Conservation (phyloP, 2,888 invertebrate genomes). For the Monopis laevigella region DNA sequence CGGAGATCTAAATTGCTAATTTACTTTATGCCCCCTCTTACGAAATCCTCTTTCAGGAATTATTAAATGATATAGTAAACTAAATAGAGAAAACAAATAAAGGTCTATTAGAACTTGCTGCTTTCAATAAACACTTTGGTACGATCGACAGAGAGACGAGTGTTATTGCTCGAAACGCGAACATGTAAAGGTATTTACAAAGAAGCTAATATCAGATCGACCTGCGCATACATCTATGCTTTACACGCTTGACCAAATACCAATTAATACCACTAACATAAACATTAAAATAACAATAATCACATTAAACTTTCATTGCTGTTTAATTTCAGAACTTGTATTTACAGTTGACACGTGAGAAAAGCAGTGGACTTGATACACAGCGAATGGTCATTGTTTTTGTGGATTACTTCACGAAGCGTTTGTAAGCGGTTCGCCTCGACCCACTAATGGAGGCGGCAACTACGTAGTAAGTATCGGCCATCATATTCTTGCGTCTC, state of each 20-base stretch:
- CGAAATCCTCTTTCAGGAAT: too few species aligned
- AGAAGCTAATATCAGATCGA: not conserved
- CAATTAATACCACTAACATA: constrained; percentile 1
- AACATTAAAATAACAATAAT: not conserved
- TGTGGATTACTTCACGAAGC: constrained; percentile 1
- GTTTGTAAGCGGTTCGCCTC: constrained; percentile 44
- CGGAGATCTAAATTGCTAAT: too few species aligned
- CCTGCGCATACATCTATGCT: constrained; percentile 1
- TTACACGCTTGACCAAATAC: constrained; percentile 8
- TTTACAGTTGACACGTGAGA: not conserved
- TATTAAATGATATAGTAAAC: too few species aligned
- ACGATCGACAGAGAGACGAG: too few species aligned
- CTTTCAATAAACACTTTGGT: too few species aligned
- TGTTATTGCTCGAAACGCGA: too few species aligned
- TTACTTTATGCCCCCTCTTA: too few species aligned
- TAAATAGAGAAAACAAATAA: too few species aligned
- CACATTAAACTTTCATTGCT: not conserved
- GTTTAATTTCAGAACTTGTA: not conserved
- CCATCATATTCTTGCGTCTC: too few species aligned
- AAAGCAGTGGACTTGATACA: not conserved
- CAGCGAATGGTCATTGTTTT: constrained; percentile 1
- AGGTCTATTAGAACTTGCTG: too few species aligned
- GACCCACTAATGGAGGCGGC: constrained; percentile 64
- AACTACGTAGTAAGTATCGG: constrained; percentile 19
- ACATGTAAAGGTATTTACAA: not conserved